Base-by-base conservation (phyloP, 2,113 vertebrate species). In the Geococcyx californianus region DNA sequence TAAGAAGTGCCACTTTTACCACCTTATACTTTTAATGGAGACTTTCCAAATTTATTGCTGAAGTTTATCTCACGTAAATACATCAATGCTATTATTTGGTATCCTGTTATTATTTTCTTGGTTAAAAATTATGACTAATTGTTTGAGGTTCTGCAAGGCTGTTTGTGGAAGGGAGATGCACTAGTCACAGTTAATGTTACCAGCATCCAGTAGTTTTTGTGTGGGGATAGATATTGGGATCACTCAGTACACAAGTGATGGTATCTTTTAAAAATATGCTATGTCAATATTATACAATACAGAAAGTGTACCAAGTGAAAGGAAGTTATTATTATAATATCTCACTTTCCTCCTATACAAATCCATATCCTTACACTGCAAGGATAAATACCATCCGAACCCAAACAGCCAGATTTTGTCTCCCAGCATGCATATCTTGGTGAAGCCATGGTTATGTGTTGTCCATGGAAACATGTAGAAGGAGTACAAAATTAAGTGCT, bases 381-480 rank as follows among this genome's bases (percentile, higher is more conserved):
- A 59, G 63, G n/a, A 14, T 76, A 76, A 67, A 70, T 11, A 25
- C 5, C 3, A 2, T 49, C 31, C 25, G 47, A 80, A 88, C 38
- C 2, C 1, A 3, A 47, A 13, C 28, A 40, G 44, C 16, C 28
- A 36, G 3, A n/a, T 20, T 62, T 79, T 87, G 19, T 34, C 40
- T 77, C 31, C 10, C 9, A 60, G 24, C 14, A 3, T 11, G 3
- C 7, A 0, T 34, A 34, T 6, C 13, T 66, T 4, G 2, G 60
- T 40, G 51, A 40, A 77, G 20, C 25, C 51, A 11, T 0, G 1
- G 31, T 25, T 40, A 5, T 1, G 0, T 33, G 42, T 36, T 89
- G 54, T 69, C 42, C 0, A 0, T 60, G 60, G 66, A 55, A 78
- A n/a, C 26, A 2, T 0, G 2, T 29, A 4, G 18, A 28, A 28